Evolutionary conservation across 2,888 invertebrate genomes (phyloP).

Genomic region (Drosophila paramelanica): DNA sequence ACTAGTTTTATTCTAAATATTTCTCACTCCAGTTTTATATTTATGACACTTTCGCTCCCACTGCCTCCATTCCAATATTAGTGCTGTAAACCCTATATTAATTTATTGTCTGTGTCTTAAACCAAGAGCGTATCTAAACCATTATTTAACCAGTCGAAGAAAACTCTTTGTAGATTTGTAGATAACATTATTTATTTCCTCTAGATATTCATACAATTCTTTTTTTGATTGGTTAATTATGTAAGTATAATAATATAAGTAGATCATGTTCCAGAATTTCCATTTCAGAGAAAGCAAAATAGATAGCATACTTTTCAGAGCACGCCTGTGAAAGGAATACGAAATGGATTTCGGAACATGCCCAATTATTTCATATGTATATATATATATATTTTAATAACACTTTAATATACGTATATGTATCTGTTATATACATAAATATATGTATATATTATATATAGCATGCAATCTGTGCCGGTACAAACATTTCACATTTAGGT

Average conservation of each 20-base stretch:
- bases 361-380: neutral
- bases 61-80: too few species aligned
- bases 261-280: neutral
- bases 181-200: conserved; percentile 37
- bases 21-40: too few species aligned
- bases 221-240: conserved; percentile 11
- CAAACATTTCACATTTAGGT: conserved; percentile 39
- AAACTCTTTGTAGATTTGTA: neutral
- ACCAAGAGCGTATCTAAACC: too few species aligned
- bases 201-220: conserved; percentile 12
- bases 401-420: neutral
- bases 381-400: neutral
- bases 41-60: too few species aligned
- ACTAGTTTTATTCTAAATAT: too few species aligned
- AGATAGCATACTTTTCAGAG: neutral
- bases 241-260: conserved; percentile 8
- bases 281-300: neutral
- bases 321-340: neutral
- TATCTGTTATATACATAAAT: conserved; percentile 11
- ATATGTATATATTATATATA: conserved; percentile 21
- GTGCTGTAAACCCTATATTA: too few species aligned
- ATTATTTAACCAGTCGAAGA: neutral
- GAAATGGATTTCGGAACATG: conserved; percentile 8
- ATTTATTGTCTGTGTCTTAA: too few species aligned
- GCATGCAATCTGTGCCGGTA: conserved; percentile 20